Base-by-base conservation (phyloP, 2,113 vertebrate genomes). In the Charadrius vociferus region DNA sequence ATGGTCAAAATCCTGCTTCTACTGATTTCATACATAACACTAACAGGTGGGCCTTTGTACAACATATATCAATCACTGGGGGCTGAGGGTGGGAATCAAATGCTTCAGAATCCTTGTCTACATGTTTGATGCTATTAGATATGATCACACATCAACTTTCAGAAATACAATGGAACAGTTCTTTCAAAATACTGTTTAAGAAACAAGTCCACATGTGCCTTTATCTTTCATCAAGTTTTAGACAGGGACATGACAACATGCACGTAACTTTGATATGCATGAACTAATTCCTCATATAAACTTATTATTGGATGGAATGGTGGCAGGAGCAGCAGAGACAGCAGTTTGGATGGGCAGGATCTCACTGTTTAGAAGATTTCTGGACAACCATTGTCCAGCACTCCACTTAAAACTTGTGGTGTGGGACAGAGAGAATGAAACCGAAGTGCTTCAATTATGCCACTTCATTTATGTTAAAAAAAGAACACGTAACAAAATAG, bases 301-400 rank as follows among this genome's bases (percentile, higher is more conserved):
- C 4, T 56, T 49, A 47, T 12, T 53, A 43, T 9, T 24, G 53
- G 58, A 71, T 2, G 0, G 18, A 67, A 55, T 3, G 5, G 12
- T 1, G 1, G 41, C 43, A 66, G 52, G 6, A 84, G 20, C 11
- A 70, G 55, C n/a, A 63, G 32, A 74, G 26, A 34, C 39, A 93
- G 39, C 21, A 68, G 39, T 26, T 68, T 1, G 0, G 29, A 62
- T 0, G 1, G 30, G 52, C 21, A 84, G 18, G 7, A 75, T 58
- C 32, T 74, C 52, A 23, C 2, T 0, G 4, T 43, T 67, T 41
- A 29, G 19, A 66, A n/a, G 30, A 61, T 32, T 80, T 80, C 36
- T 75, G 8, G n/a, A 72, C 24, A 90, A 36, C 8, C 34, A 22
- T 6, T 74, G 34, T 52, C 62, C n/a, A 91, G 39, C 9, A 52